Conservation (phyloP, 2,888 invertebrate genomes). For the Rotaria magnacalcarata region DNA sequence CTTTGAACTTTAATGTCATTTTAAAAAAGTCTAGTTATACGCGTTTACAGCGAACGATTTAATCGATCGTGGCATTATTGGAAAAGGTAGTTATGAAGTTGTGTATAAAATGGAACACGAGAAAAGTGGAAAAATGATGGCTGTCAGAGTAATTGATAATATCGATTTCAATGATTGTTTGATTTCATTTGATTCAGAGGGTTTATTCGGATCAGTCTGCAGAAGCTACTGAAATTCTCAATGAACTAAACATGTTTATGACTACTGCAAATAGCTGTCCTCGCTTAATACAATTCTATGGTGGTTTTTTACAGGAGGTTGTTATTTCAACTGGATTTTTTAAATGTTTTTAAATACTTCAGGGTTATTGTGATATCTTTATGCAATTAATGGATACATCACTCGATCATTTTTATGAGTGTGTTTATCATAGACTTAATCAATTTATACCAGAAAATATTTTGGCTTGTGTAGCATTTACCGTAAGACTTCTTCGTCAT, state of each 20-base stretch:
- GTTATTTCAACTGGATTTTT: no score
- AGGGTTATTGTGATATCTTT: constrained; percentile 67
- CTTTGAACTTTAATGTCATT: no score
- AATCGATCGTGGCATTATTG: constrained; percentile 80
- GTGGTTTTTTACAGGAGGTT: no score
- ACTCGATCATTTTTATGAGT: constrained; percentile 88
- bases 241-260: constrained; percentile 61
- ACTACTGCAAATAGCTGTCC: constrained; percentile 61
- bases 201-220: constrained; percentile 38
- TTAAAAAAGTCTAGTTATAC: constrained; percentile 49
- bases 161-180: no score
- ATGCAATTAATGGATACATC: constrained; percentile 99
- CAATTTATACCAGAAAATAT: constrained; percentile 79
- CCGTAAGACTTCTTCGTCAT: constrained; percentile 62
- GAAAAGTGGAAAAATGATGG: constrained; percentile 86
- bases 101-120: constrained; percentile 93
- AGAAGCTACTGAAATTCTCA: constrained; percentile 38
- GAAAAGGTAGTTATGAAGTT: constrained; percentile 87
- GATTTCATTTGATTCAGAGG: not conserved
- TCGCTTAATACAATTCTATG: no score
- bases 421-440: constrained; percentile 72
- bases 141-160: constrained; percentile 70
- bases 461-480: constrained; percentile 77
- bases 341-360: no score
- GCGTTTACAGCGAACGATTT: constrained; percentile 85